A percentile compares a stretch with the other conserved stretches of the same genome.
Evolutionary conservation across 2,797 vertebrate species (phyloP).

Genomic region (Tokudaia tokunoshimensis): DNA sequence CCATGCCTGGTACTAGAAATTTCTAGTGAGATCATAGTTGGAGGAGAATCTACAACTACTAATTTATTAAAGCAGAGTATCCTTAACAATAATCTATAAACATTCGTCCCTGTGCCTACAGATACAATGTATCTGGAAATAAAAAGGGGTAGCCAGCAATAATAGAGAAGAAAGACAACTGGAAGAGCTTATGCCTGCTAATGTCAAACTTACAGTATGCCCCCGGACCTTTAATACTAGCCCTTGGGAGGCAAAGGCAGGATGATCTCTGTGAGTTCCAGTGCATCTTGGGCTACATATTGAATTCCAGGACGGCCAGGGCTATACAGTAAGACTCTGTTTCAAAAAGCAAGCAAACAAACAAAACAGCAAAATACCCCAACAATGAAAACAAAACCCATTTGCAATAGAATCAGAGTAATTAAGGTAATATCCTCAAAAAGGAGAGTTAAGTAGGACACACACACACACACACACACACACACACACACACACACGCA

Average conservation of each 20-base stretch:
- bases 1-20: not conserved
- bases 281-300: not conserved
- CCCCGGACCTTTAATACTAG: not conserved
- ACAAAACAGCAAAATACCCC: not conserved
- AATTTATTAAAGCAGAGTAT: not conserved
- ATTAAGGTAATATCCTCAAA: not conserved
- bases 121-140: not conserved
- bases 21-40: not conserved
- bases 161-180: not conserved
- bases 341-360: not conserved
- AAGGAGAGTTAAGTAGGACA: not conserved
- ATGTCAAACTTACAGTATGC: not conserved
- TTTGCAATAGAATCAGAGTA: not conserved
- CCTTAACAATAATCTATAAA: not conserved
- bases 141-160: not conserved
- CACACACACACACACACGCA: too few relatives aligned
- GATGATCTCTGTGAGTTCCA: not conserved
- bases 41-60: not conserved
- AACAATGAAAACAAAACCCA: not conserved
- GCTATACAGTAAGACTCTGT: not conserved
- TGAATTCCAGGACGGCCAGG: not conserved
- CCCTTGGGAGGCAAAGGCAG: not conserved
- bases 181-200: not conserved
- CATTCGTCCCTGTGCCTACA: not conserved
- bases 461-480: too few relatives aligned